These are phyloP conservation scores for Drosophila helvetica DNA, from an alignment of 2,888 invertebrate species.

Conservation along the genomic window DNA sequence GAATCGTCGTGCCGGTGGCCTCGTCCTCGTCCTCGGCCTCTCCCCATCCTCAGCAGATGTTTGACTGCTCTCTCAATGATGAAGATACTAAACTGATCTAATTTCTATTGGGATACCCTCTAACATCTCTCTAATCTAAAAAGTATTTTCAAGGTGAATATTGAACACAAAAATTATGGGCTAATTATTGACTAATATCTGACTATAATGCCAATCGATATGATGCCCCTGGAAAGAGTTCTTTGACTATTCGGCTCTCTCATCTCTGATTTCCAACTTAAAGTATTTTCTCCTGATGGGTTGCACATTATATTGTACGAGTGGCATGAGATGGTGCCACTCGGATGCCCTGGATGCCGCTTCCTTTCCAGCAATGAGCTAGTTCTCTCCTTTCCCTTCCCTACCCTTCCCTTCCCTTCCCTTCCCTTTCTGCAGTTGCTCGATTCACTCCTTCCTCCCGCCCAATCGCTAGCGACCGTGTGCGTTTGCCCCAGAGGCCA, in stretches of 20 bases:
- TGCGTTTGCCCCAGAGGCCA: conserved; percentile 34
- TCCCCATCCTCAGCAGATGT: not conserved
- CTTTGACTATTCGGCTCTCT: not conserved
- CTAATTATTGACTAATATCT: no score
- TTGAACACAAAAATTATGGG: no score
- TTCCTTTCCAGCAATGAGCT: not conserved
- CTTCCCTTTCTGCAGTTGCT: not conserved
- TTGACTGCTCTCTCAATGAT: not conserved
- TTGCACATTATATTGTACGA: not conserved
- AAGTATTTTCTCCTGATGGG: not conserved
- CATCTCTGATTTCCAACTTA: not conserved
- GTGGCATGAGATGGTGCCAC: not conserved
- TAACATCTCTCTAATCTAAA: no score
- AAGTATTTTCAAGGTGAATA: no score
- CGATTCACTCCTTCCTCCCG: not conserved
- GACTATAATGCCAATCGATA: no score
- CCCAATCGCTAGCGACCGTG: not conserved
- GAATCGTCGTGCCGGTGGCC: not conserved
- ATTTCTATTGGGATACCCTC: no score
- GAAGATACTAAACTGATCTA: no score
- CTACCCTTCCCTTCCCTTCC: no score
- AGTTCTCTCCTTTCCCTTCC: no score
- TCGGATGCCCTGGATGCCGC: not conserved
- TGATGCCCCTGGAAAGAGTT: no score
- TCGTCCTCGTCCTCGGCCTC: no score